Percentiles rank a stretch among this genome's conserved stretches.
These are phyloP conservation scores for Malurus cyaneus DNA, from an alignment of 2,113 vertebrate species.

Conservation along the genomic window DNA sequence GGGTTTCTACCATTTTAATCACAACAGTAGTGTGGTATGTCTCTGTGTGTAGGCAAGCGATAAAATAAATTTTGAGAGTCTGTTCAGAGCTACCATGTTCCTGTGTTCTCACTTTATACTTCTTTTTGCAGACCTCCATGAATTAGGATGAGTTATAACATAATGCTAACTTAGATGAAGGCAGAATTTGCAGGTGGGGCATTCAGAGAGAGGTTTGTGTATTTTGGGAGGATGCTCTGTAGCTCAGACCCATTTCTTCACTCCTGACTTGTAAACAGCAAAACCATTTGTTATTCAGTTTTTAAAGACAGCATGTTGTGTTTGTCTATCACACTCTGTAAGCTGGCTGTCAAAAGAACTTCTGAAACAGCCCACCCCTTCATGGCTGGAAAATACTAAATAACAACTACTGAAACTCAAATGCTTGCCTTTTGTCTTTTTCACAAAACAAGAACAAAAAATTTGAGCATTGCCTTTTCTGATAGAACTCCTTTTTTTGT, in stretches of 20 bases:
- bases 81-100: not conserved
- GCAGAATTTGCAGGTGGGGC: not conserved
- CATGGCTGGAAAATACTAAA: not conserved
- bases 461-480: not conserved
- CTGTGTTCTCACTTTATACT: not conserved
- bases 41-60: not conserved
- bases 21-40: not conserved
- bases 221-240: not conserved
- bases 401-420: not conserved
- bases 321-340: not conserved
- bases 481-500: not conserved
- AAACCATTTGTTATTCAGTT: constrained; percentile 34
- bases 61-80: not conserved
- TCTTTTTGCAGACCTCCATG: not conserved
- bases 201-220: not conserved
- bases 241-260: not conserved
- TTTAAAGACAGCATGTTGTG: constrained; percentile 35
- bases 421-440: not conserved
- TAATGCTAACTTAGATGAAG: not conserved
- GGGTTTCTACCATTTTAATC: not conserved
- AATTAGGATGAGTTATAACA: not conserved
- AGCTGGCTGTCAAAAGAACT: not conserved
- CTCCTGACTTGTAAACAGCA: not conserved
- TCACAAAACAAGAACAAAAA: not conserved
- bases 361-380: not conserved